Evolutionary conservation across 2,888 invertebrate genomes (phyloP).

Genomic region (Dendrolimus pini): DNA sequence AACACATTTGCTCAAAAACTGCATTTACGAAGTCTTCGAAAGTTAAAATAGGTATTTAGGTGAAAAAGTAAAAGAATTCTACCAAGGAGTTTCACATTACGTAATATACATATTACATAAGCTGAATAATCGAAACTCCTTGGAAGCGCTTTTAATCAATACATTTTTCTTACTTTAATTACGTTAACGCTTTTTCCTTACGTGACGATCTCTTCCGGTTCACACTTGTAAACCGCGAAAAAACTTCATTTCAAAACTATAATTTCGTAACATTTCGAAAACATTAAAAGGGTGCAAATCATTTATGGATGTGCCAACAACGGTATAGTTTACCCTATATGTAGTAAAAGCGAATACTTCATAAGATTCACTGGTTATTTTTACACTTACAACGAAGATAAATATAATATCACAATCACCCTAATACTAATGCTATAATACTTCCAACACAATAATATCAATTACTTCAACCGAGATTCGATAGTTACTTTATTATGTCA

Average conservation of each 20-base stretch:
- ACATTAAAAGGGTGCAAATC: neutral
- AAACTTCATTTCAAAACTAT: neutral
- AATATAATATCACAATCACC: neutral
- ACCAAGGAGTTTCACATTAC: no score
- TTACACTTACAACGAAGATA: neutral
- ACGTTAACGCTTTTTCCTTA: neutral
- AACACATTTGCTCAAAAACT: no score
- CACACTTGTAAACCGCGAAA: neutral
- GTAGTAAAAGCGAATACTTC: conserved; percentile 8
- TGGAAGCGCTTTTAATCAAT: no score
- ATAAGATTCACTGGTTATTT: no score
- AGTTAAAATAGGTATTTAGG: no score
- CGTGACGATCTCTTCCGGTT: no score
- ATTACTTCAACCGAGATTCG: neutral
- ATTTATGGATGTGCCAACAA: conserved; percentile 1
- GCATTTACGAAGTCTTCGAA: no score
- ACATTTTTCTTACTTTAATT: no score
- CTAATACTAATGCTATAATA: neutral
- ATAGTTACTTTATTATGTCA: conserved; percentile 2
- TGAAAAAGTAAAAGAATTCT: no score
- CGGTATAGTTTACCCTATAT: neutral
- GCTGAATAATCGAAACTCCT: no score
- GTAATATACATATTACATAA: no score
- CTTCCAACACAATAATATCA: neutral
- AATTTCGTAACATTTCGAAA: neutral